phyloP scores from a whole-genome alignment of 1,140 invertebrate species.

The Triops cancriformis region DNA sequence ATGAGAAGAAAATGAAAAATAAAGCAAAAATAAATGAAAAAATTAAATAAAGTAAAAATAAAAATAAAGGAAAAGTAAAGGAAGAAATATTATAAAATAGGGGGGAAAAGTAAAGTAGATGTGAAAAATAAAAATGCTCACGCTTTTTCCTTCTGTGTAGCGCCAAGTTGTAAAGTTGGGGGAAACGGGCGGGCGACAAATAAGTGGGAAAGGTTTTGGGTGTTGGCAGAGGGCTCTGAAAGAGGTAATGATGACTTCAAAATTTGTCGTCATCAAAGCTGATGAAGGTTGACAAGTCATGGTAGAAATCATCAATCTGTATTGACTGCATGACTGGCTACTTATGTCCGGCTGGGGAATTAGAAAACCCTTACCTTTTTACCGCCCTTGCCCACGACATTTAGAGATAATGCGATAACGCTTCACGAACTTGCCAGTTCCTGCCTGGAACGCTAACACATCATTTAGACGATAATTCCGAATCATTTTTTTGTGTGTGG shows the following conservation, averaged over 20 bases:
- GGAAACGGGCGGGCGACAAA: background rate
- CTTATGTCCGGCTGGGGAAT: background rate
- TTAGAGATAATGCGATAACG: conserved; percentile 9
- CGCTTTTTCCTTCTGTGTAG: background rate
- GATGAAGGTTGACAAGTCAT: conserved; percentile 2
- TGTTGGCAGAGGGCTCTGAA: background rate
- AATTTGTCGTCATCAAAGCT: conserved; percentile 14
- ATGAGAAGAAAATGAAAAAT: too few species aligned
- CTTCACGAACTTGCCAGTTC: background rate
- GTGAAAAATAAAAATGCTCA: background rate
- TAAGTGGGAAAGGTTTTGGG: background rate
- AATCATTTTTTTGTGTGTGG: background rate
- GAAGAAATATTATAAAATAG: too few species aligned
- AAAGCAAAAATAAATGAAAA: too few species aligned
- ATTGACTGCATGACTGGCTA: conserved; percentile 13
- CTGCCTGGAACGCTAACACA: background rate
- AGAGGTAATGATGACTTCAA: conserved; percentile 7
- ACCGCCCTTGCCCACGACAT: conserved; percentile 1
- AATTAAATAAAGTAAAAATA: too few species aligned
- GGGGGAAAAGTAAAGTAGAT: background rate
- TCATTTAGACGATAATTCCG: background rate
- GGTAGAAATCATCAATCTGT: conserved; percentile 1
- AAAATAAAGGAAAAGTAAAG: background rate
- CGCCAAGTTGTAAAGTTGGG: background rate
- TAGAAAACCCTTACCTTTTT: background rate